phyloP scores from a whole-genome alignment of 2,888 invertebrate species.

The Phytoseiulus persimilis region DNA sequence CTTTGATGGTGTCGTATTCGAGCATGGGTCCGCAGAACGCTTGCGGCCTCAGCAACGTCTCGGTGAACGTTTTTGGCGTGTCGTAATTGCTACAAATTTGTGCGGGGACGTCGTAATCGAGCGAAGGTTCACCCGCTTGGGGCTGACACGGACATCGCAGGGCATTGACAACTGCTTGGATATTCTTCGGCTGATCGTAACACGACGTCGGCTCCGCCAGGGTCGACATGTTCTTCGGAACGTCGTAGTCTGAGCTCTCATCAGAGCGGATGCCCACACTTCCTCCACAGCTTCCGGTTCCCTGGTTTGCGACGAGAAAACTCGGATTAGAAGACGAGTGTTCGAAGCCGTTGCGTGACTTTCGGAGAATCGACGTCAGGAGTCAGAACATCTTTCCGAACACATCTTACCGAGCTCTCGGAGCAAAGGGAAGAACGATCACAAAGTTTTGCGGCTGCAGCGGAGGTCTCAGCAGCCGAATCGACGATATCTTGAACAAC shows the following conservation, averaged over 20 bases:
- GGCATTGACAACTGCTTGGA: neutral
- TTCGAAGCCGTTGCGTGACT: neutral
- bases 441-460: neutral
- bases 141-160: slow-evolving; percentile 19
- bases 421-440: slow-evolving; percentile 33
- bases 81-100: slow-evolving; percentile 16
- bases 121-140: neutral
- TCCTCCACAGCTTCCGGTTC: slow-evolving; percentile 22
- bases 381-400: neutral
- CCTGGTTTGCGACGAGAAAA: neutral
- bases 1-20: slow-evolving; percentile 27
- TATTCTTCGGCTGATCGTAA: slow-evolving; percentile 34
- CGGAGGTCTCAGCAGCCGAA: neutral
- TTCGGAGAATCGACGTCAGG: neutral
- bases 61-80: slow-evolving; percentile 14
- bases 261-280: slow-evolving; percentile 30
- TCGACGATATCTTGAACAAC: neutral
- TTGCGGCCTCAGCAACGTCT: neutral
- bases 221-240: slow-evolving; percentile 5
- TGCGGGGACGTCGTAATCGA: slow-evolving; percentile 22
- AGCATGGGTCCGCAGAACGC: neutral
- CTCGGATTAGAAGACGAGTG: neutral
- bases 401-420: slow-evolving; percentile 19
- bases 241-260: slow-evolving; percentile 33
- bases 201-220: neutral